Evolutionary conservation across 2,113 vertebrate genomes (phyloP), one percentile per base, ranked within the genome.

Genomic region (Indicator indicator): DNA sequence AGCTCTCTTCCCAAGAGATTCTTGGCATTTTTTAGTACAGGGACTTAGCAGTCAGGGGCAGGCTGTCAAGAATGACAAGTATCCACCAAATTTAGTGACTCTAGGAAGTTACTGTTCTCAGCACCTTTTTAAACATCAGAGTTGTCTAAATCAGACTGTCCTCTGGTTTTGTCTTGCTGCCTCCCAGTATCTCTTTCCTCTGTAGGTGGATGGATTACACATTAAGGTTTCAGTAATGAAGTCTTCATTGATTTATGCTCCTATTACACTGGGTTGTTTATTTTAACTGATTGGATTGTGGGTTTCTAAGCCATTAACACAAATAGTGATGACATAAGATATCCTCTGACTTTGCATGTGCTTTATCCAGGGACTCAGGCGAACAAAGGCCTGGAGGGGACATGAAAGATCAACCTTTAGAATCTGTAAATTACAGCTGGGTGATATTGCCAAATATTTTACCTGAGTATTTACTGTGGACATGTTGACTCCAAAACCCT

Each of bases 171-270:
- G 77, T 86, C 88, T 95, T 67, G 90, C 92, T 94, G 94, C 77
- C 90, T 94, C 88, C 86, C 95, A 88, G 91, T 95, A 95, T 96
- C 93, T 42, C 79, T 95, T 94, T 95, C 79, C 78, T 94, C 75
- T 88, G 92, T 95, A 87, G 93, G 93, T 95, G 94, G 92, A 97
- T 95, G 90, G 93, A 97, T 96, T 96, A 88, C 96, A 95, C 93
- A 96, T 80, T 97, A 96, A 95, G 85, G 78, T 96, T 97, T 96
- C 95, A 96, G 96, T 95, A 96, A 95, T 95, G 93, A 97, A 95
- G 90, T 95, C 92, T 95, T 92, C 92, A 94, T 96, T 96, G 97
- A 97, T 97, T 97, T 96, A 96, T 96, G 86, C 81, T 95, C 96
- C 85, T 94, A 93, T 96, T 96, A 94, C 96, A 96, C 89, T 75